Evolutionary conservation across 1,140 invertebrate genomes (phyloP).

Genomic region (Brachionus paranguensis): DNA sequence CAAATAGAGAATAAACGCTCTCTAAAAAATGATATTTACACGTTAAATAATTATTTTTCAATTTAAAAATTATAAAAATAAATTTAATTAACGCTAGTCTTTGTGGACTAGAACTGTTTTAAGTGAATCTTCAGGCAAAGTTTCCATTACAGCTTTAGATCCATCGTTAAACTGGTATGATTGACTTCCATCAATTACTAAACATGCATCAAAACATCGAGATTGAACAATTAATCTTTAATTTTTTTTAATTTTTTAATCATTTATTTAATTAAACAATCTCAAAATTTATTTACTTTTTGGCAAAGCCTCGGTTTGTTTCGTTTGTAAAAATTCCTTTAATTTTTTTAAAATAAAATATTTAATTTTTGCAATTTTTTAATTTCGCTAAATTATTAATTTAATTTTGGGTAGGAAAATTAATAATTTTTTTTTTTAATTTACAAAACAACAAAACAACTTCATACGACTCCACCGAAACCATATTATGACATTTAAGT

Average conservation of each 20-base stretch:
- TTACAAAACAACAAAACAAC: too few species aligned
- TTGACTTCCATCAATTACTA: conserved; percentile 92
- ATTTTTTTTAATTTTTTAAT: neutral
- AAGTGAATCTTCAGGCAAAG: conserved; percentile 76
- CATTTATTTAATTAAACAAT: neutral
- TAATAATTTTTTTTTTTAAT: too few species aligned
- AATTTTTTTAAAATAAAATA: conserved; percentile 42
- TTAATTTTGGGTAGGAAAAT: too few species aligned
- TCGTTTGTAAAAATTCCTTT: conserved; percentile 51
- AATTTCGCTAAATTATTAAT: neutral
- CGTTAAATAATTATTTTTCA: neutral
- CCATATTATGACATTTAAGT: too few species aligned
- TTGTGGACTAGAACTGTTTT: conserved; percentile 63
- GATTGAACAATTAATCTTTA: conserved; percentile 70
- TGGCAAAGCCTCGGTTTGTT: conserved; percentile 57
- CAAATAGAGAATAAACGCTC: neutral
- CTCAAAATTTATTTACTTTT: conserved; percentile 47
- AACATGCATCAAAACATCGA: conserved; percentile 82
- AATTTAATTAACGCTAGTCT: neutral
- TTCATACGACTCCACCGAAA: too few species aligned
- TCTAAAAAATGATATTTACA: neutral
- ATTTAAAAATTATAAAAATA: neutral
- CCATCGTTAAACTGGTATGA: conserved; percentile 92
- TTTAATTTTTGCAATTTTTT: neutral
- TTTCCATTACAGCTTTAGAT: conserved; percentile 73